Conservation (phyloP, 1,140 invertebrate species). For the Oryzaephilus surinamensis region DNA sequence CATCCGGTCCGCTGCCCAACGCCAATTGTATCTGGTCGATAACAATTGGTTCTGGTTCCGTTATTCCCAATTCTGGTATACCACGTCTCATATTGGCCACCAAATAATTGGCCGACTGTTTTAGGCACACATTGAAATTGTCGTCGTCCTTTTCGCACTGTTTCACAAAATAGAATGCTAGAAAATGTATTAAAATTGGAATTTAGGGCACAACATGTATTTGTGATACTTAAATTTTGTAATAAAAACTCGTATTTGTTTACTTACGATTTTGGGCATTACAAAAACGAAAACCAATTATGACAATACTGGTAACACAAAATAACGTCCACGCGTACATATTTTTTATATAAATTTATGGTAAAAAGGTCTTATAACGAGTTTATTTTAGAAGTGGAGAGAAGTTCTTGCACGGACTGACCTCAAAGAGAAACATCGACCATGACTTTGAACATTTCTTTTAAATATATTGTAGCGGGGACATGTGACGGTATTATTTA, state of each 20-base stretch:
- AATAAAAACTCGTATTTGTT: too few species aligned
- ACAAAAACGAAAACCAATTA: too few species aligned
- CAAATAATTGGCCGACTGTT: slow-evolving; percentile 58
- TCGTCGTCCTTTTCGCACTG: slow-evolving; percentile 56
- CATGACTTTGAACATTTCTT: slow-evolving; percentile 17
- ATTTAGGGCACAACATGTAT: neutral
- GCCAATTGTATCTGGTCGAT: slow-evolving; percentile 71
- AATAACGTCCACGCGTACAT: too few species aligned
- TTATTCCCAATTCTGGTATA: slow-evolving; percentile 53
- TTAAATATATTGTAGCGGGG: slow-evolving; percentile 8
- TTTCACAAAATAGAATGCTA: slow-evolving; percentile 49
- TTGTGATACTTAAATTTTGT: too few species aligned
- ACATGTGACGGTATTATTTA: too few species aligned
- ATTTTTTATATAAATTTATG: too few species aligned
- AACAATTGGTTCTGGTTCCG: slow-evolving; percentile 59
- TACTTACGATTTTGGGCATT: slow-evolving; percentile 10
- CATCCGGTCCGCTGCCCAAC: slow-evolving; percentile 61
- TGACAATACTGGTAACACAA: too few species aligned
- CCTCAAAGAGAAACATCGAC: slow-evolving; percentile 9
- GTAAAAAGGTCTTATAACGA: too few species aligned
- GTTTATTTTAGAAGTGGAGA: too few species aligned
- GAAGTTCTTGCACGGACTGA: slow-evolving; percentile 15
- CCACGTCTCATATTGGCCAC: slow-evolving; percentile 53
- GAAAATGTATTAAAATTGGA: neutral
- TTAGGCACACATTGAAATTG: slow-evolving; percentile 59